These are phyloP conservation scores for Phyto melanocephala DNA, from an alignment of 2,888 invertebrate genomes.

Conservation along the genomic window DNA sequence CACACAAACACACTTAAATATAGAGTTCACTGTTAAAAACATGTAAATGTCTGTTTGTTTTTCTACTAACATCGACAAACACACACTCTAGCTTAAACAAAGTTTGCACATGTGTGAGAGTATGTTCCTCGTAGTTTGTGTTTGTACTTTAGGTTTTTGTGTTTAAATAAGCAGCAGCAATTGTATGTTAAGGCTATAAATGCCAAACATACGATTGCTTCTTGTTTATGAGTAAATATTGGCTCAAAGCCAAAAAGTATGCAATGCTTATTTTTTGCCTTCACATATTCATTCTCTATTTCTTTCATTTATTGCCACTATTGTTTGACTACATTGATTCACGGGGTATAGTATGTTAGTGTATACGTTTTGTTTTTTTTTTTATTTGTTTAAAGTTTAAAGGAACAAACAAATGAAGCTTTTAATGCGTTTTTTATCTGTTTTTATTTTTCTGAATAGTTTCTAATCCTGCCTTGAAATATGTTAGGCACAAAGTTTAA, in stretches of 20 bases:
- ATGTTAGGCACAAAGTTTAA: not conserved
- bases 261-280: slow-evolving; percentile 8
- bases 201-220: slow-evolving; percentile 61
- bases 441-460: not conserved
- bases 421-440: slow-evolving; percentile 62
- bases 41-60: slow-evolving; percentile 51
- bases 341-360: not conserved
- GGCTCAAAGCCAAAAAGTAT: slow-evolving; percentile 62
- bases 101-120: not conserved
- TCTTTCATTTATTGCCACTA: not conserved
- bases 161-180: slow-evolving; percentile 54
- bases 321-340: slow-evolving; percentile 45
- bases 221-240: slow-evolving; percentile 64
- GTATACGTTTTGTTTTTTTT: not conserved
- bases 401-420: slow-evolving; percentile 59
- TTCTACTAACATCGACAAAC: slow-evolving; percentile 4
- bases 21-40: slow-evolving; percentile 49
- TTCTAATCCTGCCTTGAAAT: slow-evolving; percentile 49
- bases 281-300: not conserved
- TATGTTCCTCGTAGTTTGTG: slow-evolving; percentile 8
- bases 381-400: slow-evolving; percentile 53
- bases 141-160: slow-evolving; percentile 42
- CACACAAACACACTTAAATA: not conserved
- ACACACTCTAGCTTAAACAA: not conserved
- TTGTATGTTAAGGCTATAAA: slow-evolving; percentile 61